Percentiles rank a stretch among this genome's conserved stretches.
phyloP scores from a whole-genome alignment of 1,140 invertebrate genomes.

The Helicoverpa armigera region DNA sequence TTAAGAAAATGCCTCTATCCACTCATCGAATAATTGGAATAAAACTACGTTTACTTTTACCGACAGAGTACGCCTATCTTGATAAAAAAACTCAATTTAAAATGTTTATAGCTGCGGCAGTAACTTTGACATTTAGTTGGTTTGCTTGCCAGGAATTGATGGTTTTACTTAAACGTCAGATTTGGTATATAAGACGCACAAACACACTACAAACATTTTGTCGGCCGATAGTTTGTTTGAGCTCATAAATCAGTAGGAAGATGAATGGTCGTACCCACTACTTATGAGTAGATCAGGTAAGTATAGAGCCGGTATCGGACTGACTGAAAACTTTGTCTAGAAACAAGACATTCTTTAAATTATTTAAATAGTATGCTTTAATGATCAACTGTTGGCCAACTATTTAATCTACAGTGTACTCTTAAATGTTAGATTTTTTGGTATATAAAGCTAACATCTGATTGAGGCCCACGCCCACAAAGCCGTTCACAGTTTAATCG shows the following conservation, averaged over 20 bases:
- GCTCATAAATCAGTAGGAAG: too few species aligned
- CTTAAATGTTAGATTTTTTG: too few species aligned
- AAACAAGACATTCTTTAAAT: too few species aligned
- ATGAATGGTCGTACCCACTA: too few species aligned
- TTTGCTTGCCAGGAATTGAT: constrained; percentile 33
- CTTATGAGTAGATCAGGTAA: too few species aligned
- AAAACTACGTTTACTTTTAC: constrained; percentile 31
- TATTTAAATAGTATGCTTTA: too few species aligned
- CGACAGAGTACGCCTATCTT: constrained; percentile 33
- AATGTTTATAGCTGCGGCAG: constrained; percentile 50
- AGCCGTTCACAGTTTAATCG: constrained; percentile 45
- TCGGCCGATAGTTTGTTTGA: too few species aligned
- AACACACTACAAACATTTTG: too few species aligned
- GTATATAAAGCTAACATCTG: constrained; percentile 50
- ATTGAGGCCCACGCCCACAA: constrained; percentile 45
- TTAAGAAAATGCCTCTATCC: constrained; percentile 47
- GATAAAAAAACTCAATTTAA: constrained; percentile 57
- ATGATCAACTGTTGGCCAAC: too few species aligned
- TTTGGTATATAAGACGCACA: constrained; percentile 38
- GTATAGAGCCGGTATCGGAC: too few species aligned
- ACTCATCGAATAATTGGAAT: constrained; percentile 51
- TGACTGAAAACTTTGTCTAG: too few species aligned
- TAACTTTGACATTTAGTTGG: constrained; percentile 48
- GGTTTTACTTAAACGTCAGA: constrained; percentile 53
- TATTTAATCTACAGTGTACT: too few species aligned